Evolutionary conservation across 2,797 vertebrate genomes (phyloP).

Genomic region (Dipus sagitta): DNA sequence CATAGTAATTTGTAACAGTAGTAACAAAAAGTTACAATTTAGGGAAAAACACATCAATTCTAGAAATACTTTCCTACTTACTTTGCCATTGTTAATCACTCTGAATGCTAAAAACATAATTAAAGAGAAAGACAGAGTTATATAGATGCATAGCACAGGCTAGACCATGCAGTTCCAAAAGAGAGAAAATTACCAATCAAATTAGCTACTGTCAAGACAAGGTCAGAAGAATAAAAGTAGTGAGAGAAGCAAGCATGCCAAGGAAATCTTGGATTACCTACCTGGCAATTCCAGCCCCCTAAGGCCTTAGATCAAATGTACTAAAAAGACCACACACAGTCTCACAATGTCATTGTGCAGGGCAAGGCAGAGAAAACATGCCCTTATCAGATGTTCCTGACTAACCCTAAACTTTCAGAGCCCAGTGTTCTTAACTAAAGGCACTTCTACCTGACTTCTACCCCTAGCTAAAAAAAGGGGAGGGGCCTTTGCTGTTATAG

Average conservation of each 20-base stretch:
- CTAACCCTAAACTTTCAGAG: neutral
- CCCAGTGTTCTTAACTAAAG: rapidly evolving
- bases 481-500: neutral
- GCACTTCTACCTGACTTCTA: neutral
- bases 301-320: conserved; percentile 12
- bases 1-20: neutral
- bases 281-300: neutral
- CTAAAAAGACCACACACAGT: neutral
- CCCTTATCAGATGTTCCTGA: neutral
- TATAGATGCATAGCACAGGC: conserved; percentile 10
- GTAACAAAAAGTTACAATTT: conserved; percentile 4
- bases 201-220: neutral
- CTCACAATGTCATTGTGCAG: neutral
- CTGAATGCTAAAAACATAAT: conserved; percentile 81
- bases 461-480: neutral
- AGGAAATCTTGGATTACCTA: neutral
- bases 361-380: neutral
- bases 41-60: conserved; percentile 58
- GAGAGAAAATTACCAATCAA: conserved; percentile 1
- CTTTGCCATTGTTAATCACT: conserved; percentile 80
- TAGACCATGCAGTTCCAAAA: conserved; percentile 61
- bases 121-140: conserved; percentile 80
- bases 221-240: neutral
- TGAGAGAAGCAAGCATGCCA: neutral
- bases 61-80: conserved; percentile 78